A percentile compares a stretch with the other conserved stretches of the same genome.
phyloP scores from a whole-genome alignment of 2,113 vertebrate genomes.

The Barbus barbus region DNA sequence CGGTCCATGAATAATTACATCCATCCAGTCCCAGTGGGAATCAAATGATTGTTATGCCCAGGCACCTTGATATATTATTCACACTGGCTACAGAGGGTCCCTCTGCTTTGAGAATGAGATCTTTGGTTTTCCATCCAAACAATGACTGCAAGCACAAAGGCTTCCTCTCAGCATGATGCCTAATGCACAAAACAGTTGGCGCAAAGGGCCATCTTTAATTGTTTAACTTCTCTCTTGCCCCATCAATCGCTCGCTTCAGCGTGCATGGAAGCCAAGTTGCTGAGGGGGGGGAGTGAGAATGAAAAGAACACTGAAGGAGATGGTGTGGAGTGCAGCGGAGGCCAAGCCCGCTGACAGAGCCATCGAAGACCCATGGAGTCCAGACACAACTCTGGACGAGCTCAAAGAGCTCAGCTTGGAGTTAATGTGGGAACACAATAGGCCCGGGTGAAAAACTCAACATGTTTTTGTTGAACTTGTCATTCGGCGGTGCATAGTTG shows the following conservation, averaged over 20 bases:
- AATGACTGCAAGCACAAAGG: constrained; percentile 60
- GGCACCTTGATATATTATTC: constrained; percentile 47
- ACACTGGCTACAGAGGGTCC: constrained; percentile 35
- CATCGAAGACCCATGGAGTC: constrained; percentile 72
- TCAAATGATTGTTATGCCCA: constrained; percentile 30
- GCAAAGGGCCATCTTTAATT: constrained; percentile 65
- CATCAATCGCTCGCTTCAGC: constrained; percentile 66
- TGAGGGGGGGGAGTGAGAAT: constrained; percentile 55
- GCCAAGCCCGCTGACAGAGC: constrained; percentile 78
- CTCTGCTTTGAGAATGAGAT: constrained; percentile 57
- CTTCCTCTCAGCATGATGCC: constrained; percentile 58
- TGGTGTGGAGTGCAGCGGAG: constrained; percentile 66
- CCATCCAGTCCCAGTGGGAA: constrained; percentile 23
- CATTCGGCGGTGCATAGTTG: constrained; percentile 78
- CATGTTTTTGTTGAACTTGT: constrained; percentile 81
- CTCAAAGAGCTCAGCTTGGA: constrained; percentile 79
- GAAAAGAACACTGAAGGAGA: constrained; percentile 63
- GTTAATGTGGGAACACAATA: constrained; percentile 79
- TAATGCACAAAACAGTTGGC: constrained; percentile 61
- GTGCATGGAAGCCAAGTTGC: constrained; percentile 66
- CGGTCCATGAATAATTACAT: background rate
- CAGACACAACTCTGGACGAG: constrained; percentile 79
- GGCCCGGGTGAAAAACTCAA: constrained; percentile 75
- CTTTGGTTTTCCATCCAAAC: constrained; percentile 55
- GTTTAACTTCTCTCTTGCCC: constrained; percentile 66